A percentile compares a stretch with the other conserved stretches of the same genome.
Conservation (phyloP, 2,888 invertebrate genomes). For the Boloria selene region DNA sequence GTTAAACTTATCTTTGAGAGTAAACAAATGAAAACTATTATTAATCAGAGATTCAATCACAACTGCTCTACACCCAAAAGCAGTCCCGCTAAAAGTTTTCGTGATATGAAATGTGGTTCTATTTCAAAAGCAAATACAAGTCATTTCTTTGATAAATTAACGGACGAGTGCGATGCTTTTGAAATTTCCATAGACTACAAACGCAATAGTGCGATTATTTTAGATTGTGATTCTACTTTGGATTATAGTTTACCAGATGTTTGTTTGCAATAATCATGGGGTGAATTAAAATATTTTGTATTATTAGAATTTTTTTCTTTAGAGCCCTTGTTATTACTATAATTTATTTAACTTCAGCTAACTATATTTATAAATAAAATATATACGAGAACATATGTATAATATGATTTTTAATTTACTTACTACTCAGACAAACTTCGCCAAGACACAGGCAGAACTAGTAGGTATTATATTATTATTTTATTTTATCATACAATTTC, state of each 20-base stretch:
- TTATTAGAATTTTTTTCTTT: background rate
- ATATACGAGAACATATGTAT: too few relatives aligned
- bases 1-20: slow-evolving; percentile 62
- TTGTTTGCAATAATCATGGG: slow-evolving; percentile 45
- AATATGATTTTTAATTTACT: too few relatives aligned
- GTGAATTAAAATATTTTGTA: background rate
- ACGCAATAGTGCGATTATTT: slow-evolving; percentile 51
- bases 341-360: background rate
- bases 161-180: slow-evolving; percentile 82
- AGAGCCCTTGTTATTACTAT: background rate
- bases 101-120: slow-evolving; percentile 45
- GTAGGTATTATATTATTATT: too few relatives aligned
- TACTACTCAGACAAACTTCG: too few relatives aligned
- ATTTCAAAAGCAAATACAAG: slow-evolving; percentile 64
- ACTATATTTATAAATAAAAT: too few relatives aligned
- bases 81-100: slow-evolving; percentile 52
- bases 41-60: slow-evolving; percentile 50
- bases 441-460: too few relatives aligned
- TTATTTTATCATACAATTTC: too few relatives aligned
- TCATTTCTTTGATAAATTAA: slow-evolving; percentile 79
- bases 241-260: slow-evolving; percentile 68
- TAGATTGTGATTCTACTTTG: slow-evolving; percentile 59
- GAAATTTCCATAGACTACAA: slow-evolving; percentile 81
- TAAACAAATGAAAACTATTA: slow-evolving; percentile 46
- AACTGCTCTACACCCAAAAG: slow-evolving; percentile 70